phyloP scores from a whole-genome alignment of 2,888 invertebrate genomes.

The Cosmopolites sordidus region DNA sequence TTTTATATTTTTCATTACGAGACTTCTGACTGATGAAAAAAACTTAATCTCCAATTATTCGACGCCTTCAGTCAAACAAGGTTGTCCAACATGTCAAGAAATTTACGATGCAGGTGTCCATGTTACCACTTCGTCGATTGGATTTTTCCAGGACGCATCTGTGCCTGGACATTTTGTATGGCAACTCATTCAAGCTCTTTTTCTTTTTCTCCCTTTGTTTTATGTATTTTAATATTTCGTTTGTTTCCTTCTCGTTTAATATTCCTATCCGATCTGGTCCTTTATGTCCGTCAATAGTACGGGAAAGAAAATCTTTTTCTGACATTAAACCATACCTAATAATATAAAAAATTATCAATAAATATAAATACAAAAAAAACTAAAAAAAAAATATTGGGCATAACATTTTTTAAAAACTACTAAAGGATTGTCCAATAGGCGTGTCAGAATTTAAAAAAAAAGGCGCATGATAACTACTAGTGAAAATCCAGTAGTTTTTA shows the following conservation, averaged over 20 bases:
- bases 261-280: slow-evolving; percentile 54
- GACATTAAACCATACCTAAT: slow-evolving; percentile 65
- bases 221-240: slow-evolving; percentile 41
- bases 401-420: too few species aligned
- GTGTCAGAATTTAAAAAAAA: too few species aligned
- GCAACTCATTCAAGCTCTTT: slow-evolving; percentile 36
- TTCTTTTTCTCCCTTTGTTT: slow-evolving; percentile 37
- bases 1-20: too few species aligned
- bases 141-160: slow-evolving; percentile 31
- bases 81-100: slow-evolving; percentile 45
- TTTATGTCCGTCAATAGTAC: slow-evolving; percentile 39
- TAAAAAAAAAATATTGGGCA: too few species aligned
- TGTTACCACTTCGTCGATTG: slow-evolving; percentile 29
- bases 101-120: slow-evolving; percentile 38
- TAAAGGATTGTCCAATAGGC: too few species aligned
- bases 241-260: slow-evolving; percentile 52
- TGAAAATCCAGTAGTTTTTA: too few species aligned
- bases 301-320: slow-evolving; percentile 56
- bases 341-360: slow-evolving; percentile 29
- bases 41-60: too few species aligned
- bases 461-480: too few species aligned
- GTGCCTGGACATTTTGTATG: slow-evolving; percentile 38
- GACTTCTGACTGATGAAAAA: too few species aligned
- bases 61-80: slow-evolving; percentile 41
- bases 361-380: not conserved